Base-by-base conservation (phyloP, 2,888 invertebrate genomes). In the Dione juno region DNA sequence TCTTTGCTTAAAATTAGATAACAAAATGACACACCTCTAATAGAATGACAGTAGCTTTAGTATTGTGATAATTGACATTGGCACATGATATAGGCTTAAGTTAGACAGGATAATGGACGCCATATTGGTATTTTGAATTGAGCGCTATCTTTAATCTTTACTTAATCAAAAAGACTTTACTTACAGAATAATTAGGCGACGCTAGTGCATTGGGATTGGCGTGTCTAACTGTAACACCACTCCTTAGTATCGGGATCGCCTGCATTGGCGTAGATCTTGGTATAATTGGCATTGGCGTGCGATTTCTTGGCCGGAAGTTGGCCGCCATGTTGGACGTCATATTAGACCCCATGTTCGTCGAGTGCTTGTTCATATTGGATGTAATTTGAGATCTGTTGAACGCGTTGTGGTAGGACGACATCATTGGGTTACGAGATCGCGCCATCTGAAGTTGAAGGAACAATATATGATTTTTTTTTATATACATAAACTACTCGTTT, bases 181-280 rank as follows among this genome's bases (percentile, higher is more conserved):
- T 73, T 43, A 70, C 74, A 57, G 66, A 16, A 53, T 45, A 70
- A 28, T 65, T 70, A 6, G 70, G 40, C 16, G 72, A n/a, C 16
- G 52, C 40, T n/a, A 65, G 21, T 19, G 43, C 58, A 8, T 58
- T 48, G 3, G 94, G 90, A 72, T 94, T 88, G 54, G 88, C 88
- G 61, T 94, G 94, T 77, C 95, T 94, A 78, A 95, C 94, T 85
- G 95, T 93, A 88, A 95, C 94, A 53, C 94, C 94, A 8, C 83
- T 83, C 11, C 88, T 82, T 28, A 88, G 69, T 43, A 88, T 80
- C 0, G 87, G 85, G 1, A 83, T 77, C 6, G 87, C 88, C 21
- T 85, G 88, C 6, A 85, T 78, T 3, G 84, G 80, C 35, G 78
- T 66, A 9, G 77, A 70, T 7, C 84, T 80, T 0, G 83, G 77